Percentiles rank a stretch among this genome's conserved stretches.
phyloP scores from a whole-genome alignment of 2,113 vertebrate species.

The Pipra filicauda region DNA sequence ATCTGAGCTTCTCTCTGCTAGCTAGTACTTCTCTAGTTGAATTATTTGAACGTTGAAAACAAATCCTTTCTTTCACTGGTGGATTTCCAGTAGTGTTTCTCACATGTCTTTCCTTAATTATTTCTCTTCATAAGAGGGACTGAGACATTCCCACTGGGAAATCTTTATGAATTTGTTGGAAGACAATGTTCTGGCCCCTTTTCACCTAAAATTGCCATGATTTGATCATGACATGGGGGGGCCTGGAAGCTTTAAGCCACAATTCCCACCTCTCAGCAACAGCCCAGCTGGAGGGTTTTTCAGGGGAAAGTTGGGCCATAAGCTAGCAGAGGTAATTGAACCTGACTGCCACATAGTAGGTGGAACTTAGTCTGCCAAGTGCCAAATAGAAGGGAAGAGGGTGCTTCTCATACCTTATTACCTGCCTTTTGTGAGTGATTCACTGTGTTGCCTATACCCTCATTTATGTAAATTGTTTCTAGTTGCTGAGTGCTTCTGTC shows the following conservation, averaged over 20 bases:
- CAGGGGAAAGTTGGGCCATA: background rate
- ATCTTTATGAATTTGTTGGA: background rate
- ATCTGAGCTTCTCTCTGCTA: background rate
- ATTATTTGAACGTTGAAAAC: background rate
- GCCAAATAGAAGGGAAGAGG: background rate
- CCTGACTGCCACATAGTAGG: background rate
- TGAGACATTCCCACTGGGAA: background rate
- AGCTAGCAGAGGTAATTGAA: background rate
- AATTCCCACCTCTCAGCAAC: background rate
- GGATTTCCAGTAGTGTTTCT: slow-evolving; percentile 15
- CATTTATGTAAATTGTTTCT: background rate
- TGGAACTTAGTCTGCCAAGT: background rate
- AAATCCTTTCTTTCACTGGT: slow-evolving; percentile 3
- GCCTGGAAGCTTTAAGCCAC: background rate
- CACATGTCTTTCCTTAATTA: background rate
- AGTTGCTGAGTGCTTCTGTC: background rate
- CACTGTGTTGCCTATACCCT: background rate
- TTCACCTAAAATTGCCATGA: background rate
- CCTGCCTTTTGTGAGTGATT: background rate
- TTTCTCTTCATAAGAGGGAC: background rate
- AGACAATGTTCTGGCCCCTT: background rate
- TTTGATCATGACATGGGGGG: background rate
- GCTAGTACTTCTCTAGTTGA: background rate
- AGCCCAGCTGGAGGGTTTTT: background rate
- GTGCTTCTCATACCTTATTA: background rate